phyloP scores from a whole-genome alignment of 2,888 invertebrate genomes.

The Ceriagrion tenellum region DNA sequence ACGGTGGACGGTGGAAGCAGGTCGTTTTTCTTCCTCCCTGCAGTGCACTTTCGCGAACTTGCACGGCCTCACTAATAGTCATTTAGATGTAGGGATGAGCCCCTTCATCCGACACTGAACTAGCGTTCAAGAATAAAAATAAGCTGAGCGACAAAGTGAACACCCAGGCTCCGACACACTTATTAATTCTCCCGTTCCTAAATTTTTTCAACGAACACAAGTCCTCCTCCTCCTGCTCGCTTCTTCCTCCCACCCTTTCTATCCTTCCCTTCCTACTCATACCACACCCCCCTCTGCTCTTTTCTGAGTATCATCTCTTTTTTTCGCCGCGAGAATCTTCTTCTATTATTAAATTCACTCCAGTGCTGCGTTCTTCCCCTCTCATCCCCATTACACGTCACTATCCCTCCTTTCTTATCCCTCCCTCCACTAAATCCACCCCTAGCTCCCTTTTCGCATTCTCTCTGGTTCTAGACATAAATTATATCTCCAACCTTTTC shows the following conservation, averaged over 20 bases:
- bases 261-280: no score
- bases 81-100: no score
- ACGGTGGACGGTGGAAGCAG: no score
- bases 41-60: not conserved
- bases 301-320: not conserved
- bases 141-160: not conserved
- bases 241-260: no score
- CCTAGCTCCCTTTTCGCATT: not conserved
- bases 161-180: not conserved
- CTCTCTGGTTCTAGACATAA: not conserved
- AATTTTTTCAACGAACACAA: not conserved
- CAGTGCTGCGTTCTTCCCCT: not conserved
- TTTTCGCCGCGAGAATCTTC: not conserved
- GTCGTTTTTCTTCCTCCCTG: not conserved
- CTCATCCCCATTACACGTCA: no score
- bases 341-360: constrained; percentile 19
- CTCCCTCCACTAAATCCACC: not conserved
- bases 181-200: not conserved
- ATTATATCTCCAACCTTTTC: not conserved
- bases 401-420: not conserved
- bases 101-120: no score
- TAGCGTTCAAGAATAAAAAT: no score
- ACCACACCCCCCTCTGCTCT: not conserved
- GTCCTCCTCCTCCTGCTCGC: no score
- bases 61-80: not conserved